phyloP scores from a whole-genome alignment of 2,888 invertebrate genomes.

The Acanthopleura granulata region DNA sequence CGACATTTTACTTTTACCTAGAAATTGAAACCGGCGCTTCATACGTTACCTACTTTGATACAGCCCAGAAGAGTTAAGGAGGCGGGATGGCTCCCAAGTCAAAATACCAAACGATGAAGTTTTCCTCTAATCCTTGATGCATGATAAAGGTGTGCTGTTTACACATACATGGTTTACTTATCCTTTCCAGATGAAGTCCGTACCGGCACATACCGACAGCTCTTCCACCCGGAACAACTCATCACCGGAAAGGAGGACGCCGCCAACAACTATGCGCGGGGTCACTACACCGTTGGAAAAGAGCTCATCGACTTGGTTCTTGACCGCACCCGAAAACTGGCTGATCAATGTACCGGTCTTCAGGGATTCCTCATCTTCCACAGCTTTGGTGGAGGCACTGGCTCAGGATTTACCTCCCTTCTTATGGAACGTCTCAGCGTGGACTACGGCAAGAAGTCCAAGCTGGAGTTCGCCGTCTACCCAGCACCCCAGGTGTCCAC shows the following conservation, averaged over 20 bases:
- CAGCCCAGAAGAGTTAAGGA: too few species aligned
- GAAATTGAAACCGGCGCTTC: too few species aligned
- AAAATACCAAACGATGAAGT: too few species aligned
- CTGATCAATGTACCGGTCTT: background rate
- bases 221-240: conserved; percentile 1
- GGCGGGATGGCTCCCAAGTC: too few species aligned
- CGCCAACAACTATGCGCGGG: conserved; percentile 3
- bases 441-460: background rate
- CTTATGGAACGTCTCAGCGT: conserved; percentile 2
- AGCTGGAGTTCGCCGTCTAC: conserved; percentile 3
- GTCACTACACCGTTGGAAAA: background rate
- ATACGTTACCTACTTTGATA: too few species aligned
- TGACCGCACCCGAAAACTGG: background rate
- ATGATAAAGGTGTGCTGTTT: too few species aligned
- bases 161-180: background rate
- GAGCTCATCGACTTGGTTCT: conserved; percentile 3
- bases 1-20: too few species aligned
- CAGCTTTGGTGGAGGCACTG: background rate
- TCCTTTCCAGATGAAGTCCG: background rate
- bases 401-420: background rate
- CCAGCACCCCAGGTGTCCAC: conserved; percentile 8
- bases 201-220: background rate
- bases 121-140: too few species aligned
- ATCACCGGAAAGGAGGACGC: conserved; percentile 1
- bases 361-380: conserved; percentile 4